Percentiles rank a stretch among this genome's conserved stretches.
Evolutionary conservation across 2,797 vertebrate genomes (phyloP).

Genomic region (Paramormyrops hopkinsi): DNA sequence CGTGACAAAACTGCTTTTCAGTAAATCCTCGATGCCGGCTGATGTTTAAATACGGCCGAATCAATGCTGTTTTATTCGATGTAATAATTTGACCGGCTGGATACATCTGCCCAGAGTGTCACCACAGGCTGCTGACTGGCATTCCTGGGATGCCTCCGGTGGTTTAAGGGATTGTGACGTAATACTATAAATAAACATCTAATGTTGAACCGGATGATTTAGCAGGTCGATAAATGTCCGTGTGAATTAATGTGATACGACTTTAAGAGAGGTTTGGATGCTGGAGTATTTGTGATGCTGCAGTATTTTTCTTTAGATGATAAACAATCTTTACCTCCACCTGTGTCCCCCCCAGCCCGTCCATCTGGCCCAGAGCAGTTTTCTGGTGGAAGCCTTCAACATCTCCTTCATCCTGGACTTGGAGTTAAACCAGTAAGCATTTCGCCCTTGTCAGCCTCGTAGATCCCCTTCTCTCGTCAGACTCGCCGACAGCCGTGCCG

Average conservation of each 20-base stretch:
- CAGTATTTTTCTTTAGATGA: not conserved
- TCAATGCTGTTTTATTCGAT: conserved; percentile 45
- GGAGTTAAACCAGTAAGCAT: conserved; percentile 67
- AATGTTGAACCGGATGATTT: not conserved
- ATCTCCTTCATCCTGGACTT: conserved; percentile 65
- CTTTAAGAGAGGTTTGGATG: not conserved
- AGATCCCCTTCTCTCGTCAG: not conserved
- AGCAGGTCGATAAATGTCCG: not conserved
- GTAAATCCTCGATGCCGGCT: conserved; percentile 23
- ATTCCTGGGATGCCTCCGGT: not conserved
- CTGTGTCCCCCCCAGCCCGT: conserved; percentile 45
- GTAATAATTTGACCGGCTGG: conserved; percentile 28
- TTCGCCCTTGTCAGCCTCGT: not conserved
- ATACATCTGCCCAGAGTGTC: not conserved
- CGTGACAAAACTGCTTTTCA: conserved; percentile 22
- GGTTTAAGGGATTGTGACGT: not conserved
- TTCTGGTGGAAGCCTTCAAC: conserved; percentile 61
- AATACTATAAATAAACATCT: not conserved
- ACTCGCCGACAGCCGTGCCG: not conserved
- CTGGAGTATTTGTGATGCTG: not conserved
- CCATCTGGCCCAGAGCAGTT: conserved; percentile 66
- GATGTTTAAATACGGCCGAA: conserved; percentile 8
- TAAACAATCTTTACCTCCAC: not conserved
- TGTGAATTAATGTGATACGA: not conserved
- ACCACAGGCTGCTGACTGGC: not conserved